phyloP scores from a whole-genome alignment of 1,140 invertebrate species.

The Drosophila mayri region DNA sequence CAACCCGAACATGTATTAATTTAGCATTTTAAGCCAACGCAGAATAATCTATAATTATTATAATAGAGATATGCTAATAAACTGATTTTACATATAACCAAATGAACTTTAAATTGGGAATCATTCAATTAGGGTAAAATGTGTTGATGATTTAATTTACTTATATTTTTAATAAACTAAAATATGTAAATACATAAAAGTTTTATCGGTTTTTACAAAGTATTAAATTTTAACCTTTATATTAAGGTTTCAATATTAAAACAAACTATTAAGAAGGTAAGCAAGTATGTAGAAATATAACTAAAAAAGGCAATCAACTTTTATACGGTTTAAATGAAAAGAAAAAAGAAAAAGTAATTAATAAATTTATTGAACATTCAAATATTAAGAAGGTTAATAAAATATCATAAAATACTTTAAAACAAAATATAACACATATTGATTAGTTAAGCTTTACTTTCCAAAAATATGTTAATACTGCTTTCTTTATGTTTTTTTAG shows the following conservation, averaged over 20 bases:
- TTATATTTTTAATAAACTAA: not conserved
- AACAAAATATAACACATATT: not conserved
- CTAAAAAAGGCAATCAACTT: not conserved
- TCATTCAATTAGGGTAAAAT: constrained; percentile 15
- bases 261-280: not conserved
- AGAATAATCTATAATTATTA: constrained; percentile 34
- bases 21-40: constrained; percentile 55
- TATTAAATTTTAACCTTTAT: not conserved
- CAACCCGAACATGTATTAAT: constrained; percentile 71
- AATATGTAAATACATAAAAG: too few species aligned
- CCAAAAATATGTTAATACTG: not conserved
- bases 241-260: not conserved
- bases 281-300: not conserved
- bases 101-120: constrained; percentile 23
- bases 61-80: constrained; percentile 61
- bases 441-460: too few species aligned
- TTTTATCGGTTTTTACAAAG: not conserved
- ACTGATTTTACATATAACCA: constrained; percentile 37
- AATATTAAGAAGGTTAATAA: not conserved
- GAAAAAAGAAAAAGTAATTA: not conserved
- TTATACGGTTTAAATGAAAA: too few species aligned
- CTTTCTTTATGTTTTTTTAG: not conserved
- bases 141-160: not conserved
- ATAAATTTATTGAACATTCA: too few species aligned
- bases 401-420: not conserved